Conservation (phyloP, 2,888 invertebrate genomes). For the Nephrotoma appendiculata region DNA sequence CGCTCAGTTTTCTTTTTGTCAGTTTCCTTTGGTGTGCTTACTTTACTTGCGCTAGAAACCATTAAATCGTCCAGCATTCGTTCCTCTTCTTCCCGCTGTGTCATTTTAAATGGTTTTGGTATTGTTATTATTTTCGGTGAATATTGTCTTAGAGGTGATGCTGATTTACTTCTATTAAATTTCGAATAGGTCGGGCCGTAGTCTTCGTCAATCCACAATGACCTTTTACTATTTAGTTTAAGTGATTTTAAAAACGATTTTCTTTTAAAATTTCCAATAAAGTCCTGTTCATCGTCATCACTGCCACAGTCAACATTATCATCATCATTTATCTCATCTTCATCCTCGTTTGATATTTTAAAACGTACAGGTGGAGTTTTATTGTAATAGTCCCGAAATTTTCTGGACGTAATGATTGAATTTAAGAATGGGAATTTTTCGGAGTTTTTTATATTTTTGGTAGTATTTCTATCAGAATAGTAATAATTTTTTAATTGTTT, state of each 20-base stretch:
- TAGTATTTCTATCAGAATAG: not conserved
- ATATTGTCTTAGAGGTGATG: conserved; percentile 37
- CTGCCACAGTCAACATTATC: not conserved
- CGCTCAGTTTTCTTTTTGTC: conserved; percentile 36
- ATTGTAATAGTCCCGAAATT: not conserved
- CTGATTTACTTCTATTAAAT: conserved; percentile 36
- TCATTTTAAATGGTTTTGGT: conserved; percentile 56
- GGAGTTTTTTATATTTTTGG: not conserved
- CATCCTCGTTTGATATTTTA: not conserved
- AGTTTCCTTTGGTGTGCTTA: conserved; percentile 29
- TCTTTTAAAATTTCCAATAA: not conserved
- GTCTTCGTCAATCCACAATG: not conserved
- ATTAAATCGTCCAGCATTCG: conserved; percentile 38
- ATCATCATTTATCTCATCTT: not conserved
- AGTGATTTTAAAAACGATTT: conserved; percentile 1
- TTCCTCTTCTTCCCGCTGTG: conserved; percentile 51
- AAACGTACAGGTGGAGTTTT: not conserved
- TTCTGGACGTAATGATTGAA: not conserved
- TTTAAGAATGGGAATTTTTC: not conserved
- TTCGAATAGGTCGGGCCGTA: not conserved
- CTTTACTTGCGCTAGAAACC: conserved; percentile 9
- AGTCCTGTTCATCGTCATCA: not conserved
- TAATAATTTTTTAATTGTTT: conserved; percentile 27
- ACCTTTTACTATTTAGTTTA: not conserved
- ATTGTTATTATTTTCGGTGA: conserved; percentile 37